Evolutionary conservation across 2,888 invertebrate species (phyloP).

Genomic region (Limnephilus marmoratus): DNA sequence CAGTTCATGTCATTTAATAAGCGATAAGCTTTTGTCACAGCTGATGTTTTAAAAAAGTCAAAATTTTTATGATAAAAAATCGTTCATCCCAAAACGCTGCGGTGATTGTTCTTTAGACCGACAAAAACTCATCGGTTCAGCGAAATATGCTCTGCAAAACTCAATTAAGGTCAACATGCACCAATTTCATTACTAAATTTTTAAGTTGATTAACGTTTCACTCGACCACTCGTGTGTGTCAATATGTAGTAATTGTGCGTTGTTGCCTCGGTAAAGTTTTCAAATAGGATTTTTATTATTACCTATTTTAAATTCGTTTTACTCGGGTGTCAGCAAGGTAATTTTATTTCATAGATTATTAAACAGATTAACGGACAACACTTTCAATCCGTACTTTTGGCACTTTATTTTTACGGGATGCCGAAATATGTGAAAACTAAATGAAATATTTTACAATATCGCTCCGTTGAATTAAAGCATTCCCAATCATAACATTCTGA

Average conservation of each 20-base stretch:
- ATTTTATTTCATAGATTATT: neutral
- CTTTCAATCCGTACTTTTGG: neutral
- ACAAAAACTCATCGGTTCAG: constrained; percentile 1
- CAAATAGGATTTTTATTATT: neutral
- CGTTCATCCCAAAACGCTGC: neutral
- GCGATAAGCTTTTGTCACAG: constrained; percentile 25
- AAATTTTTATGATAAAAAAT: neutral
- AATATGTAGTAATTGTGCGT: constrained; percentile 14
- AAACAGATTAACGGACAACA: neutral
- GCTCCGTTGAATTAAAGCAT: constrained; percentile 56
- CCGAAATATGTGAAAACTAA: neutral
- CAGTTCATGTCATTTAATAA: constrained; percentile 8
- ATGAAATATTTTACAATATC: neutral
- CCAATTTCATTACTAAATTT: neutral
- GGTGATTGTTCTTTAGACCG: neutral
- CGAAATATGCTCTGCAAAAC: neutral
- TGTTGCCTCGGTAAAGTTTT: neutral
- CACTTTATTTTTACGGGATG: neutral
- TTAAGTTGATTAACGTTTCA: neutral
- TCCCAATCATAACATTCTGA: constrained; percentile 66
- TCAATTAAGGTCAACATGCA: constrained; percentile 7
- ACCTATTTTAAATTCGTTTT: neutral
- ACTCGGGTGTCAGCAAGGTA: neutral
- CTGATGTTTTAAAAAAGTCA: neutral
- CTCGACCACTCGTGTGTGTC: neutral